phyloP scores from a whole-genome alignment of 2,797 vertebrate species.

The Melanotaenia boesemani region DNA sequence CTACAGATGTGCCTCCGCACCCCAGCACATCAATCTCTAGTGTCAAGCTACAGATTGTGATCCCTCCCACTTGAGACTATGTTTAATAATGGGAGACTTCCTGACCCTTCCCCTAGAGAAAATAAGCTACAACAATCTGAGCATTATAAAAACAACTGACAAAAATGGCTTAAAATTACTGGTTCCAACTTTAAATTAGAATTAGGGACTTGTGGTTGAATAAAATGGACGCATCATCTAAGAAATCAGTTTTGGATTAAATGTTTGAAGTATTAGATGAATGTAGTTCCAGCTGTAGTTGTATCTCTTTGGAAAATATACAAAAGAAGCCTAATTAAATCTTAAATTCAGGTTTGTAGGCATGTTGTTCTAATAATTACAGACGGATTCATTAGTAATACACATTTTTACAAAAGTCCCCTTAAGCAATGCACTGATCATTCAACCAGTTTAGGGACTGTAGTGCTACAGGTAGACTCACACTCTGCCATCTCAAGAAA shows the following conservation, averaged over 20 bases:
- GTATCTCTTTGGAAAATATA: slow-evolving; percentile 9
- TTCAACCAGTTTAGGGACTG: slow-evolving; percentile 4
- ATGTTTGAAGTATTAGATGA: not conserved
- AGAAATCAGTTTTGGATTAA: not conserved
- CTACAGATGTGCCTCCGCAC: slow-evolving; percentile 33
- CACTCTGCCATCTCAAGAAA: slow-evolving; percentile 33
- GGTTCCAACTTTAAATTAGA: not conserved
- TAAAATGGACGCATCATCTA: not conserved
- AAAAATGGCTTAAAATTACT: not conserved
- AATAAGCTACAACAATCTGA: not conserved
- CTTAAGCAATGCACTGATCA: slow-evolving; percentile 22
- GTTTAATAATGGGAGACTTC: slow-evolving; percentile 27
- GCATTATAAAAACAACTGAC: not conserved
- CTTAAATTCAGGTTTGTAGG: not conserved
- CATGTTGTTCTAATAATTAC: slow-evolving; percentile 18
- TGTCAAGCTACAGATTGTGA: slow-evolving; percentile 16
- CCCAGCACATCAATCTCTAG: slow-evolving; percentile 12
- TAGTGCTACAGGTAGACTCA: slow-evolving; percentile 32
- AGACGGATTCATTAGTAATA: slow-evolving; percentile 12
- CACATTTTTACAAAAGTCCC: slow-evolving; percentile 25
- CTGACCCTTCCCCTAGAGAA: slow-evolving; percentile 8
- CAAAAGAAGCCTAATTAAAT: slow-evolving; percentile 18
- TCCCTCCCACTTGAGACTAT: slow-evolving; percentile 22
- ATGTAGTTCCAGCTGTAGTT: not conserved
- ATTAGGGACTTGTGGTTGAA: not conserved